Conservation (phyloP, 2,888 invertebrate genomes). For the Polylopha cassiicola region DNA sequence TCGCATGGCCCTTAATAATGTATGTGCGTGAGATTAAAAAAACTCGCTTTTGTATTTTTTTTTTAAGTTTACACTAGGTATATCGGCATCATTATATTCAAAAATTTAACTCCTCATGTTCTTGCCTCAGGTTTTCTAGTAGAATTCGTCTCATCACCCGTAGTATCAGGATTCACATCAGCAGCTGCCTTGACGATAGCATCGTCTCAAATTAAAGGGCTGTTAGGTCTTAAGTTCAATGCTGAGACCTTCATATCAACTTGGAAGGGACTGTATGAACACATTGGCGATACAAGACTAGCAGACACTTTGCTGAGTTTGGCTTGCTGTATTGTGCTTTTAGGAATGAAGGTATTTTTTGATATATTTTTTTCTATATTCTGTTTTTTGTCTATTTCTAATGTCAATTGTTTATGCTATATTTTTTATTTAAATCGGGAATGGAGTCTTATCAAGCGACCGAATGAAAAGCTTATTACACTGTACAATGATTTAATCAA, state of each 20-base stretch:
- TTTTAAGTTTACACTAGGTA: too few relatives aligned
- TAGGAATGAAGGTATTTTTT: conserved; percentile 82
- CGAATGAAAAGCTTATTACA: too few relatives aligned
- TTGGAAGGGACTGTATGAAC: conserved; percentile 73
- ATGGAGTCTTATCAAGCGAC: too few relatives aligned
- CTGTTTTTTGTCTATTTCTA: too few relatives aligned
- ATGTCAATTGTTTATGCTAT: too few relatives aligned
- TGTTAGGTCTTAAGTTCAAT: conserved; percentile 78
- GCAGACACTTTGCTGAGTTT: conserved; percentile 80
- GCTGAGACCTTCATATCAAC: conserved; percentile 80
- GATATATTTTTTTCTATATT: too few relatives aligned
- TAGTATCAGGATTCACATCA: conserved; percentile 86
- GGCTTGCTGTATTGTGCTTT: conserved; percentile 77
- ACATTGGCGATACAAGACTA: conserved; percentile 73
- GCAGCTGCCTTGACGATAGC: conserved; percentile 86
- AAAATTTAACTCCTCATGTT: not conserved
- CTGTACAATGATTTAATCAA: too few relatives aligned
- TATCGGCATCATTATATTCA: too few relatives aligned
- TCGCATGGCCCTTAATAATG: too few relatives aligned
- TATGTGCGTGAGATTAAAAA: too few relatives aligned
- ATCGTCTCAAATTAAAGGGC: conserved; percentile 83
- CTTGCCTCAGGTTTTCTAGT: conserved; percentile 81
- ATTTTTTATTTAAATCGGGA: too few relatives aligned
- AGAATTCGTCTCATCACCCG: conserved; percentile 85
- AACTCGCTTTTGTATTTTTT: too few relatives aligned